Conservation (phyloP, 35 echinoderm and acorn worm species). For the Chiridota heheva region DNA sequence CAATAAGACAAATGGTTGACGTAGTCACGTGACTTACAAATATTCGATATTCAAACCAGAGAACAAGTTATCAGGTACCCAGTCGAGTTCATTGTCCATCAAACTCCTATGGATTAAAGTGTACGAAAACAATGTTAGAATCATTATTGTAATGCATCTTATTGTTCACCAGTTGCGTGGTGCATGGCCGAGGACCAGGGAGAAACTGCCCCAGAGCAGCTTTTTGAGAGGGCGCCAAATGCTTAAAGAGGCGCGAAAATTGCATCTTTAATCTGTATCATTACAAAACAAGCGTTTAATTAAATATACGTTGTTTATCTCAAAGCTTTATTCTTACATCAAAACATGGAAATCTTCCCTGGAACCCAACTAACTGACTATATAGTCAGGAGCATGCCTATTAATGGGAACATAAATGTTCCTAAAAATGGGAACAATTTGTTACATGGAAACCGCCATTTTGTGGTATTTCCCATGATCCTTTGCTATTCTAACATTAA, state of each 20-base stretch:
- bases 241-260: too few species aligned
- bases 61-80: constrained; percentile 70
- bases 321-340: too few species aligned
- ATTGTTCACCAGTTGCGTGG: background rate
- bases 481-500: too few species aligned
- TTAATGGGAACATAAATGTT: too few species aligned
- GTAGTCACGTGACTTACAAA: constrained; percentile 59
- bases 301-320: background rate
- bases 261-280: background rate
- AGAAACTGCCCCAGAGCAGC: too few species aligned
- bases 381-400: too few species aligned
- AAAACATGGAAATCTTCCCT: too few species aligned
- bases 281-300: background rate
- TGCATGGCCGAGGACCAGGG: background rate
- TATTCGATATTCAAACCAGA: constrained; percentile 73
- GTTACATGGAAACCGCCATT: too few species aligned
- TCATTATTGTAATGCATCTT: background rate
- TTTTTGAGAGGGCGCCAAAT: too few species aligned
- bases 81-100: constrained; percentile 79
- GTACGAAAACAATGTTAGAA: background rate
- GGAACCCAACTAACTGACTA: background rate
- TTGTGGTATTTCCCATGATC: too few species aligned
- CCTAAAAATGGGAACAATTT: too few species aligned
- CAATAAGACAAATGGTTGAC: background rate
- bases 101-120: constrained; percentile 60